These are phyloP conservation scores for Thymelicus sylvestris DNA, from an alignment of 2,888 invertebrate species.

Conservation along the genomic window DNA sequence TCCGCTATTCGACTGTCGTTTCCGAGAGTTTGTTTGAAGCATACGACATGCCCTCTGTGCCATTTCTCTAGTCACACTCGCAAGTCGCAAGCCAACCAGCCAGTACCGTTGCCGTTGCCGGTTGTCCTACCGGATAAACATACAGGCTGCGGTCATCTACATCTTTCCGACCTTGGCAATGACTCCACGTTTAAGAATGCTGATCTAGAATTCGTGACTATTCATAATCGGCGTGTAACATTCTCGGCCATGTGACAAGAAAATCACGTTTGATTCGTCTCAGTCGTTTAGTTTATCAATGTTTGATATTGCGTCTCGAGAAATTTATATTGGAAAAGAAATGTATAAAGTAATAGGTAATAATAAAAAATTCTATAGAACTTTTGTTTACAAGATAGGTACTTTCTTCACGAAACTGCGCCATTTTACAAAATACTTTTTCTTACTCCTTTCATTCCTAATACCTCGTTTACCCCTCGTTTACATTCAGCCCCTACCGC, in stretches of 20 bases:
- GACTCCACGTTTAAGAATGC: conserved; percentile 16
- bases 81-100: too few relatives aligned
- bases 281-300: background rate
- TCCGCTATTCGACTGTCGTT: too few relatives aligned
- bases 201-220: conserved; percentile 1
- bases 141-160: conserved; percentile 20
- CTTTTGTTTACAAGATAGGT: too few relatives aligned
- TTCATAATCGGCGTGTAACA: background rate
- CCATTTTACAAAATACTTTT: too few relatives aligned
- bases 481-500: too few relatives aligned
- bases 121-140: conserved; percentile 3
- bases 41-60: background rate
- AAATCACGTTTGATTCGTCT: background rate
- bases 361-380: too few relatives aligned
- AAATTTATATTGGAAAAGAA: background rate
- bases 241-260: background rate
- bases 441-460: too few relatives aligned
- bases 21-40: too few relatives aligned
- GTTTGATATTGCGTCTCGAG: background rate
- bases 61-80: background rate
- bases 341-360: too few relatives aligned
- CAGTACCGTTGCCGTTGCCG: background rate
- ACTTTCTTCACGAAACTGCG: too few relatives aligned
- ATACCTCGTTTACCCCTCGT: too few relatives aligned
- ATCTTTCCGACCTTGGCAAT: conserved; percentile 26